Evolutionary conservation across 2,888 invertebrate genomes (phyloP).

Genomic region (Lycaena phlaeas): DNA sequence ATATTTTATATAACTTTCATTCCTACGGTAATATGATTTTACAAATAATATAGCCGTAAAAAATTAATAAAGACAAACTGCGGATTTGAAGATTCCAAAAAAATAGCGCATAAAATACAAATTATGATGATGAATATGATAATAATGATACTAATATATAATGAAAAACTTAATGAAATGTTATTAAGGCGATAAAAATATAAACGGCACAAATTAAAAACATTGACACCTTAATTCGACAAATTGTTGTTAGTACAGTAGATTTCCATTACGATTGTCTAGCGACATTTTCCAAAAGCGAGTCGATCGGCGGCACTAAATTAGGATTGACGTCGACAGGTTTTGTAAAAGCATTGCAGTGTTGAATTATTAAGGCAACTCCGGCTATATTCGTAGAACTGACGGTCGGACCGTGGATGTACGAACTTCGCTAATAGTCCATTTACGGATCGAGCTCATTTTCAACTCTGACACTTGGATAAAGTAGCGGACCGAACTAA

Average conservation of each 20-base stretch:
- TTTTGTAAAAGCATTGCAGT: constrained; percentile 73
- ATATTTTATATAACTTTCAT: neutral
- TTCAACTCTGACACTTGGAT: constrained; percentile 65
- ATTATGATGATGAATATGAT: too few relatives aligned
- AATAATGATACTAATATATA: too few relatives aligned
- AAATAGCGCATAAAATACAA: too few relatives aligned
- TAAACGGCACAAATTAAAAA: neutral
- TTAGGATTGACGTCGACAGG: constrained; percentile 71
- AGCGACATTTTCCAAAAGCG: constrained; percentile 65
- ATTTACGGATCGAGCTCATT: constrained; percentile 59
- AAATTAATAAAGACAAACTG: too few relatives aligned
- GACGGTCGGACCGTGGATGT: constrained; percentile 33
- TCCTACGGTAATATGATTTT: too few relatives aligned
- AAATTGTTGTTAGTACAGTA: constrained; percentile 34
- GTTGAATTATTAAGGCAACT: constrained; percentile 71
- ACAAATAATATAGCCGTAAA: too few relatives aligned
- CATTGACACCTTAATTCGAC: constrained; percentile 7
- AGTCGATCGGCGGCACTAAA: constrained; percentile 61
- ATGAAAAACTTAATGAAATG: too few relatives aligned
- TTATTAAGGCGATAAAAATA: too few relatives aligned
- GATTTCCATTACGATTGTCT: constrained; percentile 67
- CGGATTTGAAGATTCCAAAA: too few relatives aligned
- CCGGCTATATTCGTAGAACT: constrained; percentile 59
- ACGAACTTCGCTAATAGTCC: constrained; percentile 40
- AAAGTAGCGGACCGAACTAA: constrained; percentile 38